phyloP scores from a whole-genome alignment of 2,797 vertebrate genomes.

The Neomorphus geoffroyi region DNA sequence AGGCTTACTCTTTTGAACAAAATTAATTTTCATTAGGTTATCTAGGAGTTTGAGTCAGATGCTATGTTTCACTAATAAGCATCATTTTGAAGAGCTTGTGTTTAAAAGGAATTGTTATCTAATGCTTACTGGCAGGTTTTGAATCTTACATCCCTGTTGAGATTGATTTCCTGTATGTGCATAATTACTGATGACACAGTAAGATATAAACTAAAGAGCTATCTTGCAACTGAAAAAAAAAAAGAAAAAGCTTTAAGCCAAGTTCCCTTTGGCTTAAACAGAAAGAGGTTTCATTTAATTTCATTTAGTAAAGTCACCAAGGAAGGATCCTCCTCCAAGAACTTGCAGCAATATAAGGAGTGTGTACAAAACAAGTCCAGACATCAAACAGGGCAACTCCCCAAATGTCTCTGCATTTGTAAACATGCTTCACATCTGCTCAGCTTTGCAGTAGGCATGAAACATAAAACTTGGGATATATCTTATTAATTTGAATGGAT shows the following conservation, averaged over 20 bases:
- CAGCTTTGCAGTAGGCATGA: slow-evolving; percentile 26
- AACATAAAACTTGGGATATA: slow-evolving; percentile 35
- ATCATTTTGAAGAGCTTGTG: background rate
- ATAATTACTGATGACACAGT: slow-evolving; percentile 61
- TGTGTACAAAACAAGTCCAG: slow-evolving; percentile 60
- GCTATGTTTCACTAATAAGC: background rate
- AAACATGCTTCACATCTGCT: slow-evolving; percentile 59
- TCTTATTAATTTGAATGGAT: slow-evolving; percentile 25
- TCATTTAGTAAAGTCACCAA: slow-evolving; percentile 10
- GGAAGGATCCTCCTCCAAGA: slow-evolving; percentile 26
- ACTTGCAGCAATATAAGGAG: slow-evolving; percentile 17
- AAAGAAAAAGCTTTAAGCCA: background rate
- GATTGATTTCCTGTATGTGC: slow-evolving; percentile 59
- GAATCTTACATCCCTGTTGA: slow-evolving; percentile 26
- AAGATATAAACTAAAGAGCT: slow-evolving; percentile 23
- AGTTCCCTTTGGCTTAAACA: slow-evolving; percentile 21
- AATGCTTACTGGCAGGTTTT: slow-evolving; percentile 27
- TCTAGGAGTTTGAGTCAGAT: background rate
- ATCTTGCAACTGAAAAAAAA: slow-evolving; percentile 7
- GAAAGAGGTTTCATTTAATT: slow-evolving; percentile 19
- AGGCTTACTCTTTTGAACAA: background rate
- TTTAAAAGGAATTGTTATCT: slow-evolving; percentile 37
- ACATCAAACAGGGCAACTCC: slow-evolving; percentile 57
- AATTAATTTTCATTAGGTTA: slow-evolving; percentile 10
- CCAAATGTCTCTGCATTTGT: slow-evolving; percentile 51